phyloP scores from a whole-genome alignment of 2,113 vertebrate species.

The Tautogolabrus adspersus region DNA sequence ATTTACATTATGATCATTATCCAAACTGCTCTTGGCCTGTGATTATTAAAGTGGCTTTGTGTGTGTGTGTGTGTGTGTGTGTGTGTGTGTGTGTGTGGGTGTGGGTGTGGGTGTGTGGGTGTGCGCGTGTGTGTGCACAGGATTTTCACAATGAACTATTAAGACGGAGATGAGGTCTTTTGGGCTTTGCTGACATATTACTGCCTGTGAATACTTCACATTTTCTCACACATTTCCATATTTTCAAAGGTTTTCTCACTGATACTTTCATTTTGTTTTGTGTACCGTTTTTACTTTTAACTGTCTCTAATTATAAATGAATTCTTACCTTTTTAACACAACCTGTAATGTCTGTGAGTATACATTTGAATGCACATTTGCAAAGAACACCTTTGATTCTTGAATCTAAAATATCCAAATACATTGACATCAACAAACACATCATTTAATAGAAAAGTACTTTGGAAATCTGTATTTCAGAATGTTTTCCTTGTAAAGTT shows the following conservation, averaged over 20 bases:
- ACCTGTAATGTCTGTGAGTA: too few species aligned
- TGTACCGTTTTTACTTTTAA: neutral
- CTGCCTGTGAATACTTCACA: neutral
- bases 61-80: constrained; percentile 1
- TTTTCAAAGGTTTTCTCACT: neutral
- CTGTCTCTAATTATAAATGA: neutral
- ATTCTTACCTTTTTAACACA: too few species aligned
- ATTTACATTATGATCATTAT: constrained; percentile 55
- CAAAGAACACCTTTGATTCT: neutral
- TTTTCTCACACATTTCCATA: neutral
- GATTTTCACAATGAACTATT: constrained; percentile 12
- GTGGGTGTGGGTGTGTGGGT: neutral
- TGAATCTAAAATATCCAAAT: too few species aligned
- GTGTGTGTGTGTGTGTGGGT: neutral
- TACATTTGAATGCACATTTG: too few species aligned
- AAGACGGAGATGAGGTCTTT: neutral
- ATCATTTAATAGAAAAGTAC: too few species aligned
- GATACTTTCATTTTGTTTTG: too few species aligned
- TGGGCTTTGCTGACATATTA: neutral
- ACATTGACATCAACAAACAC: too few species aligned
- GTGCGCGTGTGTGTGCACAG: neutral
- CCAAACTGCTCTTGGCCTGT: constrained; percentile 35
- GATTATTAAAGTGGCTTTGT: constrained; percentile 24
- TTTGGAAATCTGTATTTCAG: too few species aligned
- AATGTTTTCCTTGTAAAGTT: too few species aligned